Evolutionary conservation across 2,113 vertebrate species (phyloP), one percentile per base, ranked within the genome.

Genomic region (Bombycilla garrulus): DNA sequence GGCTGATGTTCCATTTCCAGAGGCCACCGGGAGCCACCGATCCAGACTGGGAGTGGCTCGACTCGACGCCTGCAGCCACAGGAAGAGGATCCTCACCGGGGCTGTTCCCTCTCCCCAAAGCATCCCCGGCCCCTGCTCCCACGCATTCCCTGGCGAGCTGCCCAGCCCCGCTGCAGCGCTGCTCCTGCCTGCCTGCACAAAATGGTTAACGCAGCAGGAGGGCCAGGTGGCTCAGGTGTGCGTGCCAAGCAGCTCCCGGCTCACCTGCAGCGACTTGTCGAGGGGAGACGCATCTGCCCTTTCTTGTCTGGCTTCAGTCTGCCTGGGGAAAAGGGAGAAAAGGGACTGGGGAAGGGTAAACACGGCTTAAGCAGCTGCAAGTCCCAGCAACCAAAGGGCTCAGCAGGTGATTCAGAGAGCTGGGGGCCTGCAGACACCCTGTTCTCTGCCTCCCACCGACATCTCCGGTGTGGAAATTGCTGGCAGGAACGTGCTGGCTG

Each of bases 181-280:
- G 77, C 80, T 91, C 84, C 87, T 57, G 77, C 92, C 88, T 62
- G 42, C 44, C 47, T 79, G 92, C 78, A 25, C 69, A 33, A 4
- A 54, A 64, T 22, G 50, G 92, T 48, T 70, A 44, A 58, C 10
- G 0, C 76, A 1, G 93, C 92, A 44, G 88, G 51, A 51, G 13
- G 81, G 60, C 95, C 96, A 96, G 96, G 95, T 93, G 96, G 90
- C 92, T 92, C 78, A 81, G 88, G 91, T 69, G 92, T 81, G 91
- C 76, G 8, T 85, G 85, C 93, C 95, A 92, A 91, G 77, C 62
- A 16, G 91, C 86, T 93, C 94, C 91, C 5, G 3, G 29, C 70
- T 91, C 94, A 88, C 97, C 96, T 98, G 97, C 96, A 94, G 88
- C 1, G 12, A 96, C 97, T 94, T 97, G 97, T 91, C 48, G 29